These are phyloP conservation scores for Sebastes steindachneri DNA, from an alignment of 2,797 vertebrate species.

Conservation along the genomic window DNA sequence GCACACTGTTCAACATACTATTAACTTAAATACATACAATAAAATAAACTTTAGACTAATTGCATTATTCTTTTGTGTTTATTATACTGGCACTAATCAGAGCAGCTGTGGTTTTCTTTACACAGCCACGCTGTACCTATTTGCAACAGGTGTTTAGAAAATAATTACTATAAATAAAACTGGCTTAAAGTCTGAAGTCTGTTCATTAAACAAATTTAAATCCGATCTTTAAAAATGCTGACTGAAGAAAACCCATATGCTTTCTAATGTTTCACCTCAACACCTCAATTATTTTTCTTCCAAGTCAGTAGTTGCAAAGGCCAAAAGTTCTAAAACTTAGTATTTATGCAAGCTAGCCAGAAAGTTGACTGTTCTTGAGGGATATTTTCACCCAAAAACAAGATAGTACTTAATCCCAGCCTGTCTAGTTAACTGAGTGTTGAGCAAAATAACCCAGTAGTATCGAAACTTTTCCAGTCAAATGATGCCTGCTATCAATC, in stretches of 20 bases:
- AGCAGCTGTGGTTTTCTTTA: conserved; percentile 7
- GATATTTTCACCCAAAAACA: background rate
- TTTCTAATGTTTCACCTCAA: background rate
- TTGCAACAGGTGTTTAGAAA: conserved; percentile 7
- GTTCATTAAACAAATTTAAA: background rate
- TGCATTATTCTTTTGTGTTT: background rate
- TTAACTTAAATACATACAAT: background rate
- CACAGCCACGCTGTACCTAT: background rate
- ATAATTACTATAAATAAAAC: background rate
- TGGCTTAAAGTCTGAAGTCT: background rate
- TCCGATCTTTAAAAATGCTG: background rate
- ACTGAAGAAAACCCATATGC: background rate
- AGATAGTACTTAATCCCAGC: background rate
- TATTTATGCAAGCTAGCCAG: background rate
- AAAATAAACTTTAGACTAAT: background rate
- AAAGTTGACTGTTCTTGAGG: background rate
- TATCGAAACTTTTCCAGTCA: background rate
- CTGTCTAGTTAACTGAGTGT: background rate
- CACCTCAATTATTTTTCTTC: background rate
- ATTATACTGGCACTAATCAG: background rate
- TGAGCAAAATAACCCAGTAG: too few species aligned
- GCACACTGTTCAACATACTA: background rate
- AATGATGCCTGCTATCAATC: background rate
- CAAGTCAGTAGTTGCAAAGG: background rate
- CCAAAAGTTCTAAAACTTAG: background rate